Evolutionary conservation across 2,888 invertebrate species (phyloP).

Genomic region (Cecidostiba fungosa): DNA sequence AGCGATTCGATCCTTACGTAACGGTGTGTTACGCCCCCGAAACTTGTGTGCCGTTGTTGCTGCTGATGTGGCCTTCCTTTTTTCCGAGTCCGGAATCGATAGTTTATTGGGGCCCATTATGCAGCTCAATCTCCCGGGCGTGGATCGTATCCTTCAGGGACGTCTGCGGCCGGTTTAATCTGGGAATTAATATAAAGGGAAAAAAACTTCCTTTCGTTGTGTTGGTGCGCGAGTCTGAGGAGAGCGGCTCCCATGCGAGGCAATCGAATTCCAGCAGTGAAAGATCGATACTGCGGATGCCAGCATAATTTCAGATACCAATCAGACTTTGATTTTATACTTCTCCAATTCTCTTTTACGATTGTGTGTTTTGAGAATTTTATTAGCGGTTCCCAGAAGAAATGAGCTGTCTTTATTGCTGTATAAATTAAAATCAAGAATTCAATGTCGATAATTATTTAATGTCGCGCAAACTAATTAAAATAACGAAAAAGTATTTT

Average conservation of each 20-base stretch:
- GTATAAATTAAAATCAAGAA: constrained; percentile 23
- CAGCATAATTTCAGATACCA: constrained; percentile 62
- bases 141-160: constrained; percentile 51
- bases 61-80: constrained; percentile 11
- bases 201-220: constrained; percentile 31
- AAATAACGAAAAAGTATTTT: too few species aligned
- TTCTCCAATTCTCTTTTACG: constrained; percentile 41
- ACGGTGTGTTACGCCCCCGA: constrained; percentile 30
- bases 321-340: constrained; percentile 59
- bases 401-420: constrained; percentile 49
- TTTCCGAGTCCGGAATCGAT: constrained; percentile 70
- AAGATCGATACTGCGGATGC: constrained; percentile 61
- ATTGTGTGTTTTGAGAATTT: constrained; percentile 56
- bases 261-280: constrained; percentile 61
- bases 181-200: constrained; percentile 51
- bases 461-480: too few species aligned
- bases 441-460: neutral
- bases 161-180: constrained; percentile 58
- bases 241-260: constrained; percentile 24
- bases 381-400: constrained; percentile 56
- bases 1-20: constrained; percentile 15
- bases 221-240: neutral
- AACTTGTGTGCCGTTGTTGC: neutral
- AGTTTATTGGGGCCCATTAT: constrained; percentile 74
- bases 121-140: constrained; percentile 52